Conservation (phyloP, 2,888 invertebrate species). For the Spialia ferax region DNA sequence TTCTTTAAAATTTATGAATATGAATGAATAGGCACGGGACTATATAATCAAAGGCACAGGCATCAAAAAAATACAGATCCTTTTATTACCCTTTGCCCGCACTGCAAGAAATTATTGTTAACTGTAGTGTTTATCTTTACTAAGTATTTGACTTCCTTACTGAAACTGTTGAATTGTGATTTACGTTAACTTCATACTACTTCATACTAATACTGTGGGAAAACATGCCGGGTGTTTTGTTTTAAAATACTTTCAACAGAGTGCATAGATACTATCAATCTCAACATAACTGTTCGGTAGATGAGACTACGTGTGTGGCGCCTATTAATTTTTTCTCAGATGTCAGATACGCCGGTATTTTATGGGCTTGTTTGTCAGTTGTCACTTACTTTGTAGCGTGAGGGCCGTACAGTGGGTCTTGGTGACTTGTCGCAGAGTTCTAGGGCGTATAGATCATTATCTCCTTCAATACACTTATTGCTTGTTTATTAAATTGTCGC, state of each 20-base stretch:
- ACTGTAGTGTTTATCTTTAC: too few relatives aligned
- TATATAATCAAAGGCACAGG: too few relatives aligned
- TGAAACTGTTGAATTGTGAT: neutral
- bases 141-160: neutral
- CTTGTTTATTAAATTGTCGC: neutral
- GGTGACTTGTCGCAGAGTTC: neutral
- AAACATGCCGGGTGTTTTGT: neutral
- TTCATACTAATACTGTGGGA: conserved; percentile 12
- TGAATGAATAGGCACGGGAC: too few relatives aligned
- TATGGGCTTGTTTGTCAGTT: conserved; percentile 30
- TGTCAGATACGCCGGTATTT: conserved; percentile 20
- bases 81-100: too few relatives aligned
- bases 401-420: neutral
- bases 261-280: conserved; percentile 17
- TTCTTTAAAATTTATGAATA: too few relatives aligned
- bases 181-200: neutral
- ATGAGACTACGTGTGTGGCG: conserved; percentile 33
- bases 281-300: conserved; percentile 10
- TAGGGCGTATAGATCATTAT: conserved; percentile 27
- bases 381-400: conserved; percentile 32
- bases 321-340: conserved; percentile 26
- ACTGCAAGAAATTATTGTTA: too few relatives aligned
- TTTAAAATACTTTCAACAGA: conserved; percentile 23
- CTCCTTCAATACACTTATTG: neutral
- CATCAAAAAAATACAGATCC: too few relatives aligned